Evolutionary conservation across 1,140 invertebrate genomes (phyloP).

Genomic region (Drosophila nebulosa): DNA sequence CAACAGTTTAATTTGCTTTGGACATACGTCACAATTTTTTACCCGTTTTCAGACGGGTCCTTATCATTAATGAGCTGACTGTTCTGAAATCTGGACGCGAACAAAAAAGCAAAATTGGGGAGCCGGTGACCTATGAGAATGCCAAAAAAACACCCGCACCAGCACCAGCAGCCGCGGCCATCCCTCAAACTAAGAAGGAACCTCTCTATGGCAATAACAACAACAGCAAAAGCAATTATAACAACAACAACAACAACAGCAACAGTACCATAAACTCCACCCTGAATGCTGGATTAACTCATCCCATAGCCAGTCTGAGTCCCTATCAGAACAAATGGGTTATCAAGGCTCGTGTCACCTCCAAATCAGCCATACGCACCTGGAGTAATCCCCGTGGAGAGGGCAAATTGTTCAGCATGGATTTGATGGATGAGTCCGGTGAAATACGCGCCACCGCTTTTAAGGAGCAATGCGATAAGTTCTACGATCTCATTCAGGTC

Average conservation of each 20-base stretch:
- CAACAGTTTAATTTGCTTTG: background rate
- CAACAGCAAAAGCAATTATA: slow-evolving; percentile 52
- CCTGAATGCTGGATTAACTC: slow-evolving; percentile 81
- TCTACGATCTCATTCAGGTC: slow-evolving; percentile 92
- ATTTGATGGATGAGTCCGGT: slow-evolving; percentile 95
- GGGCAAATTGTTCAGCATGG: slow-evolving; percentile 96
- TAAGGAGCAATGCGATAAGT: slow-evolving; percentile 94
- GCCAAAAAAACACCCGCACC: slow-evolving; percentile 25
- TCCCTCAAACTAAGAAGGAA: slow-evolving; percentile 46
- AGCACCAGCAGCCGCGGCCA: slow-evolving; percentile 26
- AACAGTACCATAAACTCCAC: slow-evolving; percentile 53
- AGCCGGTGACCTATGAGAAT: slow-evolving; percentile 84
- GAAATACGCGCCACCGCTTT: slow-evolving; percentile 98
- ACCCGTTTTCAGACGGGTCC: slow-evolving; percentile 84
- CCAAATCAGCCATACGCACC: slow-evolving; percentile 90
- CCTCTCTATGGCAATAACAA: slow-evolving; percentile 23
- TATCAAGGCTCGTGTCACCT: slow-evolving; percentile 94
- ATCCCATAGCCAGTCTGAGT: slow-evolving; percentile 90
- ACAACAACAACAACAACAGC: slow-evolving; percentile 55
- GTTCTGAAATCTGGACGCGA: slow-evolving; percentile 87
- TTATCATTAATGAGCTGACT: slow-evolving; percentile 90
- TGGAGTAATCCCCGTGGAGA: slow-evolving; percentile 96
- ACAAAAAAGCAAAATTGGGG: slow-evolving; percentile 89
- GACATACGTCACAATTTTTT: background rate
- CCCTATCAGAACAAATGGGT: slow-evolving; percentile 97